Evolutionary conservation across 2,113 vertebrate species (phyloP).

Genomic region (Scopus umbretta): DNA sequence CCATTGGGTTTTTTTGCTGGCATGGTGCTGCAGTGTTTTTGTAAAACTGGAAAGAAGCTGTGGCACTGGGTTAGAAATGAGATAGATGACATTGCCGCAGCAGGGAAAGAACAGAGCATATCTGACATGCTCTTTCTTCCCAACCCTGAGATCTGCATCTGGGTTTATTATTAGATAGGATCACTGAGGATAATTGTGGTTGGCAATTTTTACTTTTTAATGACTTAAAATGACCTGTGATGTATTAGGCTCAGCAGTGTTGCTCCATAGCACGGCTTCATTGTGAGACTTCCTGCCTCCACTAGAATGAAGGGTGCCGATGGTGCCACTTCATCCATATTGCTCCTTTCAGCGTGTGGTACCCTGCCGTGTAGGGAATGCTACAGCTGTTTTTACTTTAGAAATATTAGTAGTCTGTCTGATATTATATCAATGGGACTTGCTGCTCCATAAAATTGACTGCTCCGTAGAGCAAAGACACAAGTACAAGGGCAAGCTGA

Average conservation of each 20-base stretch:
- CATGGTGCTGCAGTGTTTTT: not conserved
- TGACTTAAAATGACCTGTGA: not conserved
- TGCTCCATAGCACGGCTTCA: not conserved
- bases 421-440: not conserved
- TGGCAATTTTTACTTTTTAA: slow-evolving; percentile 20
- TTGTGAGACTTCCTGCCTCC: not conserved
- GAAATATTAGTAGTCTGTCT: not conserved
- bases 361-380: not conserved
- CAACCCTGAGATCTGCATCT: not conserved
- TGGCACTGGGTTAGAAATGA: not conserved
- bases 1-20: not conserved
- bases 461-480: not conserved
- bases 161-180: not conserved
- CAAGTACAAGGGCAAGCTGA: slow-evolving; percentile 24
- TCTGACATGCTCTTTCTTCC: not conserved
- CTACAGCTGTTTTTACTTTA: not conserved
- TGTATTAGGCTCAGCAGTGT: not conserved
- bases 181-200: not conserved
- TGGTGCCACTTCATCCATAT: not conserved
- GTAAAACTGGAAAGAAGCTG: not conserved
- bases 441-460: not conserved
- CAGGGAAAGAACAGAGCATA: not conserved
- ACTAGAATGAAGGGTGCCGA: not conserved
- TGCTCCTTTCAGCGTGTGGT: not conserved
- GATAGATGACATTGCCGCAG: not conserved